Percentiles rank a stretch among this genome's conserved stretches.
Conservation (phyloP, 2,797 vertebrate genomes). For the Phrynocephalus vlangalii region DNA sequence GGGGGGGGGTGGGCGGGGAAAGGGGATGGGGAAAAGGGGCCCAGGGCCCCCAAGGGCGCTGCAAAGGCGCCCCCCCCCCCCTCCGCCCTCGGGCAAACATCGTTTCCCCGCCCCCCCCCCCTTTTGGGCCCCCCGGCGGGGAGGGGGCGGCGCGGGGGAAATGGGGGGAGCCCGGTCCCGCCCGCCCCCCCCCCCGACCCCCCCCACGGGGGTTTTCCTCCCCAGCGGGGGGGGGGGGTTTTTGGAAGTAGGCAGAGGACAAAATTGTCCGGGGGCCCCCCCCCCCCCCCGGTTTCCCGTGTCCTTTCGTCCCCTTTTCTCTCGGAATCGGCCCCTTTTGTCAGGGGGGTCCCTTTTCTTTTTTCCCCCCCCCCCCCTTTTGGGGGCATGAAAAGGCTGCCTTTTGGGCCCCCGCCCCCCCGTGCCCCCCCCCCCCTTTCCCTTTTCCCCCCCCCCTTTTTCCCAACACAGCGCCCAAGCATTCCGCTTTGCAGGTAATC, state of each 20-base stretch:
- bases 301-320: not conserved
- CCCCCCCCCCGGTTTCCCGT: not conserved
- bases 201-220: conserved; percentile 30
- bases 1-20: not conserved
- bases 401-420: too few species aligned
- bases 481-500: conserved; percentile 11
- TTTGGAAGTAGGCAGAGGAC: too few species aligned
- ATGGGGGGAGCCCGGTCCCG: not conserved
- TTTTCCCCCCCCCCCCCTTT: not conserved
- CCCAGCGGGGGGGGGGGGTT: not conserved
- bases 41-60: too few species aligned
- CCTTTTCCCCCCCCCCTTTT: not conserved
- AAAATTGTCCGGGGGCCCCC: too few species aligned
- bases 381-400: conserved; percentile 48
- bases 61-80: not conserved
- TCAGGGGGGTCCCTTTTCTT: not conserved
- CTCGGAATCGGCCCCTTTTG: not conserved
- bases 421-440: too few species aligned
- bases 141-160: too few species aligned
- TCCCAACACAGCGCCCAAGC: not conserved
- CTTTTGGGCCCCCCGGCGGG: too few species aligned
- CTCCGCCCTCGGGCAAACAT: not conserved
- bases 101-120: not conserved
- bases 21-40: too few species aligned
- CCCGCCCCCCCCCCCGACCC: too few species aligned